Conservation (phyloP, 2,113 vertebrate species). For the Glaucomys volans region DNA sequence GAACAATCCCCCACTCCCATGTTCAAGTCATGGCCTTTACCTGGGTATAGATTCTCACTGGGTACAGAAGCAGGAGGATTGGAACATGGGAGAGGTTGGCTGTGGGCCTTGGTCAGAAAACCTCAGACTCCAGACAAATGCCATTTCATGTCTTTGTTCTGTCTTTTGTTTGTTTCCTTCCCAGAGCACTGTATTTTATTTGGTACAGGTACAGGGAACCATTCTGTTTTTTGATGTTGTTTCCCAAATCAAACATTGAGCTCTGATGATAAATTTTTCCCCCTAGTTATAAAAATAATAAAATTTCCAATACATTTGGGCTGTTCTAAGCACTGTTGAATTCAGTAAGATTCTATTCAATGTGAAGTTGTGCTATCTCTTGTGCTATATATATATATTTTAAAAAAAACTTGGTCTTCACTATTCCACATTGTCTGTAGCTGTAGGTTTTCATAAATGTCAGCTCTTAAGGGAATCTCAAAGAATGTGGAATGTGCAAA, state of each 20-base stretch:
- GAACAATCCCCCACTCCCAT: accelerated
- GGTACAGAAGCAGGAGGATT: background rate
- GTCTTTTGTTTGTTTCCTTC: conserved; percentile 7
- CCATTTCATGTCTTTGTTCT: background rate
- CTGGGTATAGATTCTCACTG: background rate
- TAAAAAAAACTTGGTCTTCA: background rate
- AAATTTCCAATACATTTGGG: background rate
- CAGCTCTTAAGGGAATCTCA: background rate
- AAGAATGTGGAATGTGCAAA: background rate
- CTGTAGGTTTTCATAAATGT: conserved; percentile 17
- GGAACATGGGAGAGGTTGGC: background rate
- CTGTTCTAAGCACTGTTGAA: background rate
- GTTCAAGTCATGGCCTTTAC: too few species aligned
- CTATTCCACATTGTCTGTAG: background rate
- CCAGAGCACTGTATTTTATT: background rate
- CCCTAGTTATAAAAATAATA: conserved; percentile 50
- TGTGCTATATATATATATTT: background rate
- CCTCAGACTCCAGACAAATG: background rate
- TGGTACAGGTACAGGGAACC: background rate
- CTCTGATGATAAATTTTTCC: background rate
- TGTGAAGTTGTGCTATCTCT: background rate
- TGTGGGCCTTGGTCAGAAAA: background rate
- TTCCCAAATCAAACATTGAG: background rate
- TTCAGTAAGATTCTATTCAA: background rate
- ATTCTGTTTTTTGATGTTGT: background rate